Evolutionary conservation across 2,888 invertebrate genomes (phyloP), one percentile per base, ranked within the genome.

Genomic region (Hecatera dysodea): DNA sequence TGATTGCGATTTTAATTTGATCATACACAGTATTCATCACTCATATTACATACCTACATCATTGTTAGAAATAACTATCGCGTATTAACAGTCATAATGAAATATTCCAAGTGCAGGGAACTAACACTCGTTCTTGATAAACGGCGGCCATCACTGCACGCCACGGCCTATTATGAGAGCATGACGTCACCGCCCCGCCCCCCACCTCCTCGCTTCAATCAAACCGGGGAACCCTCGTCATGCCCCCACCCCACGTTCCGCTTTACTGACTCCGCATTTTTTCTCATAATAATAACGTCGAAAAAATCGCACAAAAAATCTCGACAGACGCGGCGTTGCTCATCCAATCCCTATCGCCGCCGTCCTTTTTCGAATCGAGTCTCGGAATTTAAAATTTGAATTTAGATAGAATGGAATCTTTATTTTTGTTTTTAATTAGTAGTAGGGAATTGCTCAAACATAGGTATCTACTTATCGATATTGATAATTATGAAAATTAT

Each of bases 101-200:
- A 79, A 79, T 90, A 93, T 89, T 90, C 90, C 91, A 92, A 94
- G 92, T 94, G 93, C 92, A 94, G 89, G 87, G 86, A 92, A 87
- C 91, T 91, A 92, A 91, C 92, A 91, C 90, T 91, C 90, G 86
- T 91, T 89, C 90, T 92, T 94, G 94, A 95, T 94, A 95, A 93
- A 94, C 93, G 95, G 95, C 95, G 94, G 96, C 96, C 96, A 96
- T 96, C 94, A 94, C 94, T 95, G 96, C 92, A 92, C 91, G 94
- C 93, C 93, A 92, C 92, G 93, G 94, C 95, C 95, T 95, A 95
- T 96, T 95, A 95, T 95, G 92, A 95, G 95, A 94, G 94, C 93
- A 92, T 95, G 96, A 96, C 95, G 96, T 96, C 96, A 96, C 94
- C 92, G 95, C 95, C 95, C 95, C 95, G 94, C 95, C 94, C 94